phyloP scores from a whole-genome alignment of 2,888 invertebrate genomes.

The Nezara viridula region DNA sequence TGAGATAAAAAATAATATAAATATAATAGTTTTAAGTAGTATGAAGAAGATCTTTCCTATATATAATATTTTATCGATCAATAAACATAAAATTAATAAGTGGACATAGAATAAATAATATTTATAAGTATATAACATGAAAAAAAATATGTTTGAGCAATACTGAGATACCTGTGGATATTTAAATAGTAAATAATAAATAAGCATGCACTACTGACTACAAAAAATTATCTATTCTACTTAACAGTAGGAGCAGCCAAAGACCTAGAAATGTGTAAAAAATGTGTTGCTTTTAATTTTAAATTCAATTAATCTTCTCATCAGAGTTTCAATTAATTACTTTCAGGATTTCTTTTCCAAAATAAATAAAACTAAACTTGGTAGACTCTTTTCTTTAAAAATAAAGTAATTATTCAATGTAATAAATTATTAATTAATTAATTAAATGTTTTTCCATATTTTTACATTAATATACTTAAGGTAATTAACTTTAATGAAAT shows the following conservation, averaged over 20 bases:
- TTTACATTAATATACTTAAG: too few relatives aligned
- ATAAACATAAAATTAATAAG: too few relatives aligned
- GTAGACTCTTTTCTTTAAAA: not conserved
- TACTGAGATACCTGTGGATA: slow-evolving; percentile 13
- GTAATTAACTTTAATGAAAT: not conserved
- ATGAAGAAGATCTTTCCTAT: not conserved
- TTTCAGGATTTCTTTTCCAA: too few relatives aligned
- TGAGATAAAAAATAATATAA: not conserved
- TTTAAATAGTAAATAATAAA: not conserved
- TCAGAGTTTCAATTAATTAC: too few relatives aligned
- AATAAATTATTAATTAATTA: not conserved
- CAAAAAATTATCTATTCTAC: not conserved
- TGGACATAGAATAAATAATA: too few relatives aligned
- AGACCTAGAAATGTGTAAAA: not conserved
- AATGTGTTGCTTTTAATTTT: not conserved
- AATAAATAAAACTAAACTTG: not conserved
- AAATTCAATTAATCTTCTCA: not conserved
- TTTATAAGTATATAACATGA: not conserved
- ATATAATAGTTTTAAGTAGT: not conserved
- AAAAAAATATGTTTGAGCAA: slow-evolving; percentile 33
- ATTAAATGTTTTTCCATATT: not conserved
- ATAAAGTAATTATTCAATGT: not conserved
- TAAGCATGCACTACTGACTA: not conserved
- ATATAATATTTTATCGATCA: too few relatives aligned
- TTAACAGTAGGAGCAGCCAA: not conserved